These are phyloP conservation scores for Ectemnius lituratus DNA, from an alignment of 2,888 invertebrate species.

Conservation along the genomic window DNA sequence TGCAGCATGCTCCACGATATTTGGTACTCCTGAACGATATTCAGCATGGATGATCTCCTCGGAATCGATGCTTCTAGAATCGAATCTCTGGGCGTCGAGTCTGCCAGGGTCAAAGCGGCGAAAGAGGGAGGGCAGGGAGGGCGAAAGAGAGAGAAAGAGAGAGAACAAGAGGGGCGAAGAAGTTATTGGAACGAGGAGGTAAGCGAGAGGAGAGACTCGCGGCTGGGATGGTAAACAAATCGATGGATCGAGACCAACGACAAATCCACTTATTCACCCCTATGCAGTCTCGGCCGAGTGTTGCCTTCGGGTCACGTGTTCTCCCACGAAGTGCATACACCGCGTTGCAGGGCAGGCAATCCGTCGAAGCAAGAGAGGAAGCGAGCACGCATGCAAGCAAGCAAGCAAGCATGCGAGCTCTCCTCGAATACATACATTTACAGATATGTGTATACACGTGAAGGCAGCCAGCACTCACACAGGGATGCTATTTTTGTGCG, in stretches of 20 bases:
- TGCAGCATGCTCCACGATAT: background rate
- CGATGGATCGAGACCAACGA: conserved; percentile 35
- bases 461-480: background rate
- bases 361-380: conserved; percentile 15
- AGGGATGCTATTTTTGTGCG: conserved; percentile 14
- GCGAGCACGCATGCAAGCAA: background rate
- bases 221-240: conserved; percentile 41
- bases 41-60: background rate
- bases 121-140: background rate
- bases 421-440: too few relatives aligned
- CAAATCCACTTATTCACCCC: conserved; percentile 49
- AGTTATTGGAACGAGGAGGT: background rate
- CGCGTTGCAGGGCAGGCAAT: conserved; percentile 26
- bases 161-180: too few relatives aligned
- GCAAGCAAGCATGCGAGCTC: conserved; percentile 11
- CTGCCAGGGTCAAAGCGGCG: conserved; percentile 8
- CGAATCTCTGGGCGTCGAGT: background rate
- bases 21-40: background rate
- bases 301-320: conserved; percentile 41
- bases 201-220: conserved; percentile 3
- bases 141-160: background rate
- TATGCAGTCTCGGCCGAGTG: conserved; percentile 23
- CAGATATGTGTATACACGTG: background rate
- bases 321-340: conserved; percentile 39
- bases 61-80: conserved; percentile 8